Percentiles rank a stretch among this genome's conserved stretches.
Conservation (phyloP, 2,797 vertebrate species). For the Mionectes olivaceus region DNA sequence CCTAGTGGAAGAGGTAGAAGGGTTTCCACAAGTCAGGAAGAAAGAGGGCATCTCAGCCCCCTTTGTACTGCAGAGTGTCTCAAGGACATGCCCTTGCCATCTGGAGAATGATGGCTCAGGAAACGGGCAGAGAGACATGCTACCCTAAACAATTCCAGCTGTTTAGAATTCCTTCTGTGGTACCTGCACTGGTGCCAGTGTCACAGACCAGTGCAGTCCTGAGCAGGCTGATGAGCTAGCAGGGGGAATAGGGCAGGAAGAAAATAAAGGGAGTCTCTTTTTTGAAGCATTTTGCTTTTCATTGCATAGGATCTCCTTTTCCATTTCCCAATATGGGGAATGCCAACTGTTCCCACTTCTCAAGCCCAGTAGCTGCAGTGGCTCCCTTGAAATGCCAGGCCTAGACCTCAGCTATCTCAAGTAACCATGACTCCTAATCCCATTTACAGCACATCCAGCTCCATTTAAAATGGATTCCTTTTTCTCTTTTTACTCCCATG, state of each 20-base stretch:
- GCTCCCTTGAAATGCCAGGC: not conserved
- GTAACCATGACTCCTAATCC: conserved; percentile 18
- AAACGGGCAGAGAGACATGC: not conserved
- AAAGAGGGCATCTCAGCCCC: not conserved
- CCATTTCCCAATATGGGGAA: not conserved
- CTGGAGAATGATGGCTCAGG: not conserved
- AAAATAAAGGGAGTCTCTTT: not conserved
- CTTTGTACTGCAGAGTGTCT: not conserved
- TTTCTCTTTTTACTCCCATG: not conserved
- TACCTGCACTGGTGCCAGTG: not conserved
- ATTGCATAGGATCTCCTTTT: not conserved
- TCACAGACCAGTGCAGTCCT: not conserved
- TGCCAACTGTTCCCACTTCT: not conserved
- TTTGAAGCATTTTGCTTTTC: not conserved
- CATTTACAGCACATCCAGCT: not conserved
- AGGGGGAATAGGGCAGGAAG: not conserved
- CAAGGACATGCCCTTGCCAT: not conserved
- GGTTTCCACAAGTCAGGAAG: not conserved
- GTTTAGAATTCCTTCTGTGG: not conserved
- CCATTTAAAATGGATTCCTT: conserved; percentile 12
- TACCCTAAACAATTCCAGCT: not conserved
- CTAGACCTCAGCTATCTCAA: not conserved
- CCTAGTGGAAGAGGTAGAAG: not conserved
- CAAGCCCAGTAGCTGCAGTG: fast-evolving
- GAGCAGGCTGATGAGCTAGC: not conserved